Base-by-base conservation (phyloP, 2,888 invertebrate genomes). In the Eumacrocentrus americanus region DNA sequence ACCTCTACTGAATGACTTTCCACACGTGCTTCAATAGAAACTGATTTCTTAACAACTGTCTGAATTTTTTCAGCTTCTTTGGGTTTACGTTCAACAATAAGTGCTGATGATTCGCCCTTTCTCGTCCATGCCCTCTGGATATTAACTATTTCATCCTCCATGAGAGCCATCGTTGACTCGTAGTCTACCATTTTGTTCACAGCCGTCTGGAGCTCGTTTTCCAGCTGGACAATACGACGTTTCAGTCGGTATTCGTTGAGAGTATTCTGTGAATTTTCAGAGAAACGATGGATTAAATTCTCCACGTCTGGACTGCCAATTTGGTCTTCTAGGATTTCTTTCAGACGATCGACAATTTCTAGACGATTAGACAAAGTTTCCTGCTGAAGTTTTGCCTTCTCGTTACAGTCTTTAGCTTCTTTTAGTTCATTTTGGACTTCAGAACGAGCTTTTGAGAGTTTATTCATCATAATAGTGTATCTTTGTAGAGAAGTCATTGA, bases 311-410 rank as follows among this genome's bases (percentile, higher is more conserved):
- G 62, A 25, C 65, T 71, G 2, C 79, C 79, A 34, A 79, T 79
- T 59, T 77, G 76, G 53, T 78, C 72, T 42, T 79, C 79, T 4
- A 79, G 60, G 51, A 79, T 76, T 38, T 76, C 76, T 58, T 74
- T 79, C 29, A 79, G 60, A 25, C 70, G 71, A 47, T 77, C 79
- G 1, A 79, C 78, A 25, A 79, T 73, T 58, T 72, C 69, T 34
- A 79, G 58, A 1, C 77, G 73, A 62, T 68, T 69, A 1, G 67
- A 67, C 16, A 79, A 59, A 12, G 65, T 51, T 42, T 78, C 77
- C 35, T 76, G 74, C 20, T 77, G 72, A 1, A 70, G 50, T 53
- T 71, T 70, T 0, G 66, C 56, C 12, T 59, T 68, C 34, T 77
- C 72, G 11, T 63, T 67, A 12, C 58, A 66, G 11, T 74, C 69